Percentiles rank a stretch among this genome's conserved stretches.
phyloP scores from a whole-genome alignment of 1,140 invertebrate genomes.

The Pseudomyrmex sp. region DNA sequence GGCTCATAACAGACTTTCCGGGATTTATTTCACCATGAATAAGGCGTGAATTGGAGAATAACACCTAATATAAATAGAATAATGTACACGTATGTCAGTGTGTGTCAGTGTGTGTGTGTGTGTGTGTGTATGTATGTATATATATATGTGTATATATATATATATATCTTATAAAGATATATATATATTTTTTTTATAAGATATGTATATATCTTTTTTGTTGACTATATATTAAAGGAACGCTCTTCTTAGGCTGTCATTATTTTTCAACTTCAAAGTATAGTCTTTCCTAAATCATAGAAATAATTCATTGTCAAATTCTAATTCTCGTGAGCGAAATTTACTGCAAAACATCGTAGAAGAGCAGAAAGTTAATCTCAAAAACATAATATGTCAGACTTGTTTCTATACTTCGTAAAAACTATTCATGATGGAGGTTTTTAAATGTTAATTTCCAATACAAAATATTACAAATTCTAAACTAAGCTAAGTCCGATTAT shows the following conservation, averaged over 20 bases:
- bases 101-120: too few relatives aligned
- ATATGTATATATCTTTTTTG: background rate
- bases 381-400: background rate
- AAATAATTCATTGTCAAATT: background rate
- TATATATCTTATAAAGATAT: too few relatives aligned
- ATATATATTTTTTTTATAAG: too few relatives aligned
- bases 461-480: conserved; percentile 16
- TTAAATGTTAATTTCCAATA: conserved; percentile 16
- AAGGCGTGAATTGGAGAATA: conserved; percentile 25
- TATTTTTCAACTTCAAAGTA: background rate
- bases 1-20: conserved; percentile 3
- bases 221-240: conserved; percentile 13
- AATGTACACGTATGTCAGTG: conserved; percentile 36
- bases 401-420: background rate
- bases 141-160: too few relatives aligned
- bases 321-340: background rate
- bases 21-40: conserved; percentile 36
- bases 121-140: too few relatives aligned
- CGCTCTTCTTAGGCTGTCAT: background rate
- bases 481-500: conserved; percentile 7
- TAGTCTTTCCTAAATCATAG: background rate
- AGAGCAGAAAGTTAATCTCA: background rate
- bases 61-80: conserved; percentile 50
- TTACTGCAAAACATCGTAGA: background rate
- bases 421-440: background rate